Evolutionary conservation across 2,888 invertebrate genomes (phyloP).

Genomic region (Lithophane ornitopus): DNA sequence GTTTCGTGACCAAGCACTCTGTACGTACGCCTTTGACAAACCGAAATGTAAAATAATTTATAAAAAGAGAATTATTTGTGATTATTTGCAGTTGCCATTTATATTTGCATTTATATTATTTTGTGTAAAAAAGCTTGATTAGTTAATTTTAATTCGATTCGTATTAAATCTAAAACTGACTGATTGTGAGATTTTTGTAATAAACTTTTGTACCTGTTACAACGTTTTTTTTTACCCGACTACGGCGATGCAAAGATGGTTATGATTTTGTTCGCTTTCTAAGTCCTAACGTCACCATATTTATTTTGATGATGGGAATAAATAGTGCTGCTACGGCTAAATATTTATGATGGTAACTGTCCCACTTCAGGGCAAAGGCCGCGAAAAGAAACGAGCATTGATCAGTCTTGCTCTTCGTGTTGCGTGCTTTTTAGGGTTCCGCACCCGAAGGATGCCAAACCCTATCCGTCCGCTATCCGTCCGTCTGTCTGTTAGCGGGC

Average conservation of each 20-base stretch:
- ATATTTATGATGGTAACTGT: neutral
- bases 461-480: too few species aligned
- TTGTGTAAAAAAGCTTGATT: conserved; percentile 49
- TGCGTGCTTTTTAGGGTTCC: neutral
- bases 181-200: conserved; percentile 79
- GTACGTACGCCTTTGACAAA: neutral
- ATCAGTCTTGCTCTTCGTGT: neutral
- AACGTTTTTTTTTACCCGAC: conserved; percentile 39
- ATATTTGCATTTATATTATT: conserved; percentile 62
- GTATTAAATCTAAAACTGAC: conserved; percentile 72
- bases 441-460: too few species aligned
- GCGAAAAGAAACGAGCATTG: neutral
- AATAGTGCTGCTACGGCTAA: neutral
- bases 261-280: neutral
- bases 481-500: too few species aligned
- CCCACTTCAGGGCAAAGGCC: neutral
- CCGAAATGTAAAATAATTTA: conserved; percentile 32
- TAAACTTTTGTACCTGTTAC: conserved; percentile 85
- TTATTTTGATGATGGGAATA: neutral
- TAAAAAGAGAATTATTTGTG: conserved; percentile 28
- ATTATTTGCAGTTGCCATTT: conserved; percentile 61
- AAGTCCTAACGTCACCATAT: neutral
- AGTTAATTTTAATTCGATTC: conserved; percentile 59
- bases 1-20: neutral
- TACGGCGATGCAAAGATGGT: too few species aligned